Base-by-base conservation (phyloP, 1,140 invertebrate species). In the Microplitis demolitor region DNA sequence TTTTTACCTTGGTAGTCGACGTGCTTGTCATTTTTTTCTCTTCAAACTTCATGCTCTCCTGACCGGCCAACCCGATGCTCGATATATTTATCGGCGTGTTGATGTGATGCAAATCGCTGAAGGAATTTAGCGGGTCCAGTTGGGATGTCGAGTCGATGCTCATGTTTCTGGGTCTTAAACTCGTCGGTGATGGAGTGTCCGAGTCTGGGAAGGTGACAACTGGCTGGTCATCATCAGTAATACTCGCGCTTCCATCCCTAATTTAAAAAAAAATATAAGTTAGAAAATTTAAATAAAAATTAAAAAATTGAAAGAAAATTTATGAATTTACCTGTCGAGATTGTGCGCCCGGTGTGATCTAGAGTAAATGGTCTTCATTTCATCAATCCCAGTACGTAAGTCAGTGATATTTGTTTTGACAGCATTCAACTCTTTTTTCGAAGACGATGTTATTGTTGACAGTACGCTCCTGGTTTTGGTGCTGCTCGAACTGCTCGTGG, bases 161-260 rank as follows among this genome's bases (percentile, higher is more conserved):
- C 84, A 60, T 0, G 78, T 79, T 8, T 80, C 78, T 4, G 82
- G 77, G 4, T 82, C 80, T 0, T 79, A 78, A 0, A 79, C 78
- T 0, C 39, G 39, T 45, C 39, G 87, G 84, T 53, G 88, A 86
- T 37, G 93, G 92, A 3, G 92, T 91, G 73, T 93, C 92, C 0
- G 91, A 91, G 80, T 94, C 93, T 0, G 93, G 94, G 84, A 93
- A 93, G 56, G 94, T 95, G 13, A 95, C 92, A 71, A 94, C 80
- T 3, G 92, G 93, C 78, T 89, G 82, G 75, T 90, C 88, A 58
- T 81, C 78, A 81, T 83, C 89, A 50, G 83, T 89, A 50, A 84
- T 83, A 3, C 78, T 45, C 5, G 79, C 83, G 73, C 68, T 82
- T 45, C 77, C 77, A 34, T 87, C 84, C 66, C 85, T 87, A 51